Evolutionary conservation across 2,888 invertebrate genomes (phyloP), one percentile per base, ranked within the genome.

Genomic region (Pharmacophagus antenor): DNA sequence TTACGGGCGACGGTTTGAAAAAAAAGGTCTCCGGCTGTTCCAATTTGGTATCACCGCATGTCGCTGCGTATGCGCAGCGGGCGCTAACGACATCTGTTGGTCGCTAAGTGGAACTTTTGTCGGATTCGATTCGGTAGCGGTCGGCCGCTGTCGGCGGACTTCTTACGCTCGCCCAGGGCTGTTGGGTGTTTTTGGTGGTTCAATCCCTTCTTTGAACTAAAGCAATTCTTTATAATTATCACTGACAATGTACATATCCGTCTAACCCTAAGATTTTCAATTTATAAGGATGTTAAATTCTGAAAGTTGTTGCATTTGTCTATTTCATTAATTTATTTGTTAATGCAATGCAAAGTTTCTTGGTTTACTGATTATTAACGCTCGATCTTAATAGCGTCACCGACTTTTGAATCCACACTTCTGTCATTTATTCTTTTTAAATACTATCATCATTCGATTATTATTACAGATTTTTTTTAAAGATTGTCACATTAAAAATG

Each of bases 11-110:
- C 46, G 47, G 55, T 63, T 63, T 63, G 61, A 57, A 58, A 42
- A 63, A 70, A 63, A 70, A 15, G 53, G 64, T 69, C 67, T 64
- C 61, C 58, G 64, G 68, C 66, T 67, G 69, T 76, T 76, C 76
- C 73, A 81, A 85, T 84, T 84, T 79, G 68, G 71, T 71, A 79
- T 79, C 80, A 68, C 78, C 67, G 82, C 80, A 73, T 78, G 82
- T 73, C 65, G 69, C 67, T 65, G 70, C 71, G 73, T 71, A 65
- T 62, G 69, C 87, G 72, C 88, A 87, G 88, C 88, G 77, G 84
- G 87, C 74, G 79, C 81, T 87, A 89, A 88, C 88, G 88, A 88
- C 88, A 88, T 89, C 88, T 89, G 77, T 84, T 75, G 71, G 78
- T 72, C 77, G 74, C 82, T 88, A 88, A 89, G 82, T 87, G 76